Conservation (phyloP, 2,797 vertebrate species). For the Pagetopsis macropterus region DNA sequence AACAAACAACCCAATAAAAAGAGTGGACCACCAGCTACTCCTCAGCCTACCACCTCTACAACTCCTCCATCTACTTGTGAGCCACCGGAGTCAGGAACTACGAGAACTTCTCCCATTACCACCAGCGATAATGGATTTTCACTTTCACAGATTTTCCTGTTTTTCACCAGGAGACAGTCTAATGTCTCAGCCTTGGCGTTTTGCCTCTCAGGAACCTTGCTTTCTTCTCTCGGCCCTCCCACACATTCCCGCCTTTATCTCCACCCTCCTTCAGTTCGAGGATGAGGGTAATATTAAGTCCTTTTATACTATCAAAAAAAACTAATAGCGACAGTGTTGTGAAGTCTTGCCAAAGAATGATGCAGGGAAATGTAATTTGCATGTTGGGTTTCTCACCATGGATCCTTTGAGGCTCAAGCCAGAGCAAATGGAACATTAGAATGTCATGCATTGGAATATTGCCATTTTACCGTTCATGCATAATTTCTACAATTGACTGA, state of each 20-base stretch:
- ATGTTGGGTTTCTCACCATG: constrained; percentile 20
- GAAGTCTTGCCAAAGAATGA: constrained; percentile 39
- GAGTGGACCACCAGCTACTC: no score
- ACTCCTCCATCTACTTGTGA: no score
- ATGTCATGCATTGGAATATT: constrained; percentile 14
- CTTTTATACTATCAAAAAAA: constrained; percentile 31
- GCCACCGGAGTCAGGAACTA: no score
- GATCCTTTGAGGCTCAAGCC: constrained; percentile 3
- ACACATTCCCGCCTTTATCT: constrained; percentile 71
- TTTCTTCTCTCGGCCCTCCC: constrained; percentile 62
- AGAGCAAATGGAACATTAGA: constrained; percentile 28
- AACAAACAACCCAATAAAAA: no score
- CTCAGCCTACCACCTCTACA: no score
- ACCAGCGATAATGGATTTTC: constrained; percentile 37
- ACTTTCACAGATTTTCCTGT: constrained; percentile 60
- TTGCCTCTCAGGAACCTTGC: constrained; percentile 69
- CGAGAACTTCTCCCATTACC: no score
- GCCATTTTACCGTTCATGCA: neutral
- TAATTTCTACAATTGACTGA: neutral
- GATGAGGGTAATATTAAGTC: constrained; percentile 38
- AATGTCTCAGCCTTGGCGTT: constrained; percentile 76
- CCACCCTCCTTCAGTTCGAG: constrained; percentile 42
- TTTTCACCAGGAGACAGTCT: constrained; percentile 52
- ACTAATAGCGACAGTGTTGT: constrained; percentile 26
- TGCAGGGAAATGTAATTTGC: constrained; percentile 25